Base-by-base conservation (phyloP, 2,888 invertebrate species). In the Philereme vetulata region DNA sequence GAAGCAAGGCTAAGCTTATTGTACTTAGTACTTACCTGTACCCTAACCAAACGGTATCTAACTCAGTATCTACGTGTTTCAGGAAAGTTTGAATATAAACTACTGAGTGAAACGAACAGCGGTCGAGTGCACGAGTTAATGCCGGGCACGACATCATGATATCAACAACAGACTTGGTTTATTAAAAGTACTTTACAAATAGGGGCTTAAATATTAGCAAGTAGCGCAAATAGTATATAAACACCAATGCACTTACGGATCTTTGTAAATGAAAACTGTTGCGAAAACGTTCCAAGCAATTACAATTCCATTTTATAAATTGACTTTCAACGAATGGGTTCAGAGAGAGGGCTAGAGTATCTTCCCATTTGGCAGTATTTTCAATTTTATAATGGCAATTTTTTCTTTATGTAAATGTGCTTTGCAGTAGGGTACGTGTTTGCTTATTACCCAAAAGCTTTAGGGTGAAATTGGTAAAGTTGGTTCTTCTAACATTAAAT, bases 271-370 rank as follows among this genome's bases (percentile, higher is more conserved):
- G 62, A 60, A 65, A 65, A 64, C 64, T 56, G 61, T 56, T 62
- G 59, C 61, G 67, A 63, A 64, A 67, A 64, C 61, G 64, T 62
- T 66, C 58, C 47, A 36, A 58, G 60, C 65, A 69, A 72, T 67
- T 71, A 66, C 64, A 71, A 77, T 69, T 68, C 67, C 75, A 77
- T 72, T 77, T 74, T 65, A 70, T 71, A 70, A 76, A 77, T 76
- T 74, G 75, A 66, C 72, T 75, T 72, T 69, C 70, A 68, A 68
- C 69, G 64, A 70, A 66, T 60, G 51, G 65, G 54, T 51, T 58
- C 62, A 63, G 66, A 53, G 21, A 21, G 21, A 21, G 21, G 21
- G 21, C 61, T 61, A 47, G 55, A 60, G 54, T 55, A 55, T 51
- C 50, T 52, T 56, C 56, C 62, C 47, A 53, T 65, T 67, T 43